Base-by-base conservation (phyloP, 2,888 invertebrate species). In the Ornithoptera alexandrae region DNA sequence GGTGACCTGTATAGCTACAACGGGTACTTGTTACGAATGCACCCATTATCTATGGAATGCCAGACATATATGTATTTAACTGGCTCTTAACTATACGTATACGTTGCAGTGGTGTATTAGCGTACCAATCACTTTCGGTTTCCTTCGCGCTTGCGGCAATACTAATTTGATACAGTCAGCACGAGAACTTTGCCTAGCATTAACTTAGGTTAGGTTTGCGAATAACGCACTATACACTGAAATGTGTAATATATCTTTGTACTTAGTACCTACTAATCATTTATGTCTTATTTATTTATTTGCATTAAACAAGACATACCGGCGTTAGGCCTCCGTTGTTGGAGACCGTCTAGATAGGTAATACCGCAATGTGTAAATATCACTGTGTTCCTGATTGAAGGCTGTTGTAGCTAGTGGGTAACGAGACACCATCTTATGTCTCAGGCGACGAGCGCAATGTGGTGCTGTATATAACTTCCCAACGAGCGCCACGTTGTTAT, bases 11-110 rank as follows among this genome's bases (percentile, higher is more conserved):
- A 83, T 78, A 79, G 79, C 77, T 77, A 62, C 74, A 73, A 77
- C 82, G 75, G 72, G 76, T 81, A 81, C 81, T 87, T 85, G 89
- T 88, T 90, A 89, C 87, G 80, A 86, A 81, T 88, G 87, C 85
- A 84, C 82, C 88, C 78, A 90, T 90, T 90, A 90, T 77, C 73
- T 61, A 62, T 70, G 86, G 87, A 88, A 89, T 88, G 86, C 78
- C 77, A 80, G 80, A 81, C 86, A 87, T 83, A 83, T 83, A 79
- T 84, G 83, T 81, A 78, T 67, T 80, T 84, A 76, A 72, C 71
- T 72, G 68, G 65, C 62, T 61, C 61, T 68, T 74, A 74, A 74
- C 71, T 74, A 73, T 84, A 82, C 73, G 73, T 72, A 72, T 85
- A 83, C 85, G 85, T 77, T 83, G 83, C 75, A 73, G 61, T 71